A percentile compares a stretch with the other conserved stretches of the same genome.
phyloP scores from a whole-genome alignment of 1,140 invertebrate species.

The Mercenaria mercenaria region DNA sequence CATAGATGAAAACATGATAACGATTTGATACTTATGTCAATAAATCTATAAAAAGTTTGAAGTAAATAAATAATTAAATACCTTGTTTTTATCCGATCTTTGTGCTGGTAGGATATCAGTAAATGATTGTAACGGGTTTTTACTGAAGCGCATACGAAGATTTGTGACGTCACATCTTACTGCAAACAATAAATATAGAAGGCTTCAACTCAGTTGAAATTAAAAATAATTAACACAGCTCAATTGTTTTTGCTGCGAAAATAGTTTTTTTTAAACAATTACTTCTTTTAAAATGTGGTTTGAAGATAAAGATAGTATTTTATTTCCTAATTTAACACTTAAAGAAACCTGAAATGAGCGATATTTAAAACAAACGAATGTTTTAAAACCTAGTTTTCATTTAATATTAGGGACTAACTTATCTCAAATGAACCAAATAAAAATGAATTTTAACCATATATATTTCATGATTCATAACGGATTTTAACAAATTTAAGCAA shows the following conservation, averaged over 20 bases:
- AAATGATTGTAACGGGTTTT: conserved; percentile 47
- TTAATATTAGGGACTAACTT: too few species aligned
- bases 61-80: conserved; percentile 29
- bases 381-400: too few species aligned
- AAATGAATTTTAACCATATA: too few species aligned
- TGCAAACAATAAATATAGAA: conserved; percentile 54
- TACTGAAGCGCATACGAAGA: conserved; percentile 48
- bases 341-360: too few species aligned
- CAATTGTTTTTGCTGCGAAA: not conserved
- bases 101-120: conserved; percentile 28
- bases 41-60: conserved; percentile 1
- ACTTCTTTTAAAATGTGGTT: too few species aligned
- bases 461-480: too few species aligned
- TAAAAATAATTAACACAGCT: not conserved
- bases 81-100: conserved; percentile 46
- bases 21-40: not conserved
- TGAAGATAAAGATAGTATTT: too few species aligned
- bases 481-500: too few species aligned
- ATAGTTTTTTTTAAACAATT: too few species aligned
- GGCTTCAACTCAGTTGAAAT: conserved; percentile 4
- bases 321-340: too few species aligned
- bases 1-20: not conserved
- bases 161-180: conserved; percentile 32
- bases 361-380: too few species aligned
- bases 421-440: too few species aligned